These are phyloP conservation scores for Siderastrea siderea DNA, from an alignment of 92 coral and sea anemone genomes.

Conservation along the genomic window DNA sequence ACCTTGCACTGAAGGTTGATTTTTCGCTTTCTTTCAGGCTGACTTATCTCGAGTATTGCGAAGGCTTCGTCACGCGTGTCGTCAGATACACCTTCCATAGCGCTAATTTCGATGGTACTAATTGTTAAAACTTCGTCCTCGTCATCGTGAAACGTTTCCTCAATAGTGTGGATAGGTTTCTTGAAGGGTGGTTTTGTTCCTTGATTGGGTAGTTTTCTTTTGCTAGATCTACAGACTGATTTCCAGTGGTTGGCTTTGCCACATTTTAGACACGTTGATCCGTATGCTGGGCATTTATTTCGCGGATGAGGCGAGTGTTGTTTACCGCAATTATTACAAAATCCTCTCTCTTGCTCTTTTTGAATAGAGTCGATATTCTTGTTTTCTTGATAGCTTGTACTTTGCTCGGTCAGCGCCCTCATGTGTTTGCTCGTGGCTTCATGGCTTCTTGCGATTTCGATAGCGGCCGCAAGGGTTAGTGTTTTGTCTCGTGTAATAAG, in stretches of 20 bases:
- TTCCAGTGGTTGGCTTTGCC: conserved; percentile 5
- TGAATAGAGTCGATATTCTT: neutral
- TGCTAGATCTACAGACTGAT: conserved; percentile 9
- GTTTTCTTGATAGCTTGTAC: neutral
- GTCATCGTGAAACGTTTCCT: too few relatives aligned
- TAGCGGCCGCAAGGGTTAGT: conserved; percentile 15
- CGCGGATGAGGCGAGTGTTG: neutral
- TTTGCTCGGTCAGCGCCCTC: neutral
- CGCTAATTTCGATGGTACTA: too few relatives aligned
- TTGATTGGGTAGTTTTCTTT: neutral
- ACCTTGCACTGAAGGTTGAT: too few relatives aligned
- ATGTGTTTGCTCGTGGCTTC: conserved; percentile 1
- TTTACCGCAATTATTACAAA: conserved; percentile 7
- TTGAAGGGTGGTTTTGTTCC: neutral
- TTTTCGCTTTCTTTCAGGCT: too few relatives aligned
- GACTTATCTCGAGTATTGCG: too few relatives aligned
- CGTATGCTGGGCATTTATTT: neutral
- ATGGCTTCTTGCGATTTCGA: conserved; percentile 20
- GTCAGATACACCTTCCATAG: too few relatives aligned
- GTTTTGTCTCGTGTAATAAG: conserved; percentile 17
- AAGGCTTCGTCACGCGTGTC: too few relatives aligned
- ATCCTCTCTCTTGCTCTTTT: conserved; percentile 17
- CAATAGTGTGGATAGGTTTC: too few relatives aligned
- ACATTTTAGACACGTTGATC: conserved; percentile 11
- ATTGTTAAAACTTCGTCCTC: too few relatives aligned